Evolutionary conservation across 2,888 invertebrate species (phyloP).

Genomic region (Ophion ellenae): DNA sequence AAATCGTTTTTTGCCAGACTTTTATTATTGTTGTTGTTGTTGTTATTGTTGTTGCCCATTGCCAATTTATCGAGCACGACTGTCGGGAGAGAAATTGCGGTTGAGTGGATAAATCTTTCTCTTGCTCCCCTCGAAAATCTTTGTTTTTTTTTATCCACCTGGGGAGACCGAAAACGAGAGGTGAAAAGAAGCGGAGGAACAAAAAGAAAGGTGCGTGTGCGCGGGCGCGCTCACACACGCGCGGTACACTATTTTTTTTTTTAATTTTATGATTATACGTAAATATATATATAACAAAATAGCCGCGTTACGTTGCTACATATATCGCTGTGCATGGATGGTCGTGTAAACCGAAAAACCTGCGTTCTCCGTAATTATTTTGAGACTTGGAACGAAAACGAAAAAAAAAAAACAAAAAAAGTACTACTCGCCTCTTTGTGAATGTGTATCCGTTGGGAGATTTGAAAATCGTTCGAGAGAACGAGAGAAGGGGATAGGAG

Average conservation of each 20-base stretch:
- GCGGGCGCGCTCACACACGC: neutral
- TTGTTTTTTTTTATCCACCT: neutral
- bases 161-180: neutral
- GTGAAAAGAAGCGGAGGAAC: neutral
- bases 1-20: slow-evolving; percentile 62
- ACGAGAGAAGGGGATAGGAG: neutral
- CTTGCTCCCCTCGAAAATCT: neutral
- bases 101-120: slow-evolving; percentile 34
- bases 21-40: slow-evolving; percentile 65
- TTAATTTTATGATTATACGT: slow-evolving; percentile 27
- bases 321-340: slow-evolving; percentile 6
- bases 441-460: neutral
- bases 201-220: neutral
- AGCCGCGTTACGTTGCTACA: slow-evolving; percentile 71
- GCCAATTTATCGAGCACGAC: slow-evolving; percentile 41
- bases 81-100: slow-evolving; percentile 45
- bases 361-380: slow-evolving; percentile 65
- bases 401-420: slow-evolving; percentile 20
- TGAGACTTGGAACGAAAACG: slow-evolving; percentile 52
- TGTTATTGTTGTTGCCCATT: slow-evolving; percentile 62
- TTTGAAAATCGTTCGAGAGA: neutral
- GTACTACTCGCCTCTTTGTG: slow-evolving; percentile 54
- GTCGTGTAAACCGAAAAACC: slow-evolving; percentile 63
- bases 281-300: slow-evolving; percentile 62
- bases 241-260: slow-evolving; percentile 17